A percentile compares a stretch with the other conserved stretches of the same genome.
Evolutionary conservation across 1,140 invertebrate species (phyloP).

Genomic region (Lasioglossum baleicum): DNA sequence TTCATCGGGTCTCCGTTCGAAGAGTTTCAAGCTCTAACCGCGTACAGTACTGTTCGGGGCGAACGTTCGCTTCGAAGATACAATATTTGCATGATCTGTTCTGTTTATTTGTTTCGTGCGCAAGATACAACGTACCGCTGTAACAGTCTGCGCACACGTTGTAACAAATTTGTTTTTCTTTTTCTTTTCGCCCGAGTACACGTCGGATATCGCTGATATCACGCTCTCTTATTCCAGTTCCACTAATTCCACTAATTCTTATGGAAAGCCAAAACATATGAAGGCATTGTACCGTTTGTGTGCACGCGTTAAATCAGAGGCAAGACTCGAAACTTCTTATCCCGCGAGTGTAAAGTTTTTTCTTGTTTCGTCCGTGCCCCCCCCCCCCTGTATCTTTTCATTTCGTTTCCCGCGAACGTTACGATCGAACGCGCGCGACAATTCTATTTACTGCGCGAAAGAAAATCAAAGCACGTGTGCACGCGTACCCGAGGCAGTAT

Average conservation of each 20-base stretch:
- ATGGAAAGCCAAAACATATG: constrained; percentile 78
- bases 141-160: not conserved
- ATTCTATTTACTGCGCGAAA: not conserved
- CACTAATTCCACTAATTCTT: constrained; percentile 60
- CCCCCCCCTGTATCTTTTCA: not conserved
- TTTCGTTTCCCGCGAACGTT: constrained; percentile 20
- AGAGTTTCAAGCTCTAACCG: not conserved
- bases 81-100: not conserved
- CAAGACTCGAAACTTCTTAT: not conserved
- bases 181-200: not conserved
- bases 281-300: constrained; percentile 70
- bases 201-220: constrained; percentile 4
- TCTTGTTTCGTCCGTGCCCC: not conserved
- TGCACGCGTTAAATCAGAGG: constrained; percentile 55
- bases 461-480: constrained; percentile 46
- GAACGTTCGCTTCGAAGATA: constrained; percentile 4
- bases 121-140: not conserved
- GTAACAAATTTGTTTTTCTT: constrained; percentile 18
- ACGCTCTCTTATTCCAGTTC: constrained; percentile 28
- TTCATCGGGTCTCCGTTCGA: not conserved
- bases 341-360: constrained; percentile 34
- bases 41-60: not conserved
- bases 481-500: constrained; percentile 40
- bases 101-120: not conserved
- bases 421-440: constrained; percentile 10